A percentile compares a stretch with the other conserved stretches of the same genome.
Conservation (phyloP, 1,140 invertebrate genomes). For the Drosophila subpulchrella region DNA sequence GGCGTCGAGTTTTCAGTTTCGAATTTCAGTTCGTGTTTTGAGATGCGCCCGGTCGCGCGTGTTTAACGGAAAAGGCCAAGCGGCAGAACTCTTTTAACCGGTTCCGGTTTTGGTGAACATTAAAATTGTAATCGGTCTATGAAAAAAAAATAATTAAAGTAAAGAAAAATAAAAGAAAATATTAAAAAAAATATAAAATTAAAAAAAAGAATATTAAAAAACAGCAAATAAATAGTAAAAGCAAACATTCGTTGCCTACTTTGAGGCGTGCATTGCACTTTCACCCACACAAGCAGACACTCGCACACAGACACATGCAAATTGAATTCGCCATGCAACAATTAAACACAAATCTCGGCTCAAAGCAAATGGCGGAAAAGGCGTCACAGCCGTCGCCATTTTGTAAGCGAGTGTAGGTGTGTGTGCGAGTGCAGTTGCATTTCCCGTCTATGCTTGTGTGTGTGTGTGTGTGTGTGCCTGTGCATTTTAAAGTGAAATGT, state of each 20-base stretch:
- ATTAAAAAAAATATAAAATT: background rate
- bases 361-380: conserved; percentile 65
- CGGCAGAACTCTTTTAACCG: conserved; percentile 43
- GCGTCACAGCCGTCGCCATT: conserved; percentile 66
- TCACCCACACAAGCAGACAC: conserved; percentile 18
- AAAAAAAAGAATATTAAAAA: conserved; percentile 1
- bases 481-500: conserved; percentile 83
- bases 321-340: conserved; percentile 77
- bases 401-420: conserved; percentile 36
- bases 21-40: conserved; percentile 83
- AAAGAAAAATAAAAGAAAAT: background rate
- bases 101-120: conserved; percentile 37
- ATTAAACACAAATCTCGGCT: conserved; percentile 83
- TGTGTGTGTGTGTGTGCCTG: conserved; percentile 40
- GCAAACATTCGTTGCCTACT: conserved; percentile 44
- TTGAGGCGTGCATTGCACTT: conserved; percentile 44
- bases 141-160: conserved; percentile 5
- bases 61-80: conserved; percentile 61
- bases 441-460: background rate
- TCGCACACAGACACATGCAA: conserved; percentile 41
- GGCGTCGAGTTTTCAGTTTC: conserved; percentile 56
- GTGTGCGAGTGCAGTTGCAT: conserved; percentile 35
- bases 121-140: conserved; percentile 15
- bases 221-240: background rate
- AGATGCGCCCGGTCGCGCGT: conserved; percentile 79